Evolutionary conservation across 2,888 invertebrate genomes (phyloP), one percentile per base, ranked within the genome.

Genomic region (Melipona beecheii): DNA sequence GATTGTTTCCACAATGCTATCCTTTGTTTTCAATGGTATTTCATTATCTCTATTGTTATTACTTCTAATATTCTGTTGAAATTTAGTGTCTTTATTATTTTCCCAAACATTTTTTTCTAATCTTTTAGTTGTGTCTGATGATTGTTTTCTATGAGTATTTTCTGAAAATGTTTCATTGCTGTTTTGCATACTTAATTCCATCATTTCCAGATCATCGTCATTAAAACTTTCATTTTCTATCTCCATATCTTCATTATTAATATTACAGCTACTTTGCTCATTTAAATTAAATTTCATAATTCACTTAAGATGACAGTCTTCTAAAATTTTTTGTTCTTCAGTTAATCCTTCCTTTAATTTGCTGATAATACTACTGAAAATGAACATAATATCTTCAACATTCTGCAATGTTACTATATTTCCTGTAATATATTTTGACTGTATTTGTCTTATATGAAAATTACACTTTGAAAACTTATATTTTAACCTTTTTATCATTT

Each of bases 271-370:
- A 73, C 24, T 0, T n/a, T 65, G 31, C 15, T n/a, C 4, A 24
- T 50, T 24, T 27, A 17, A 60, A 64, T 11, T 15, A 49, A 5
- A 4, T 52, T 19, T 64, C 43, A 43, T 43, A 21, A 11, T 31
- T 9, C 27, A n/a, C 17, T 21, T 17, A 36, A 13, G 2, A 15
- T 56, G 74, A 19, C 0, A 49, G 5, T 15, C n/a, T 66, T 6
- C 62, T 24, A 65, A 74, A 24, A 36, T 15, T 9, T 70, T 19
- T 50, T 83, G 68, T 11, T 70, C n/a, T 5, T 54, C 27, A 4
- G 19, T 54, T 24, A 83, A 13, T n/a, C 77, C 70, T 17, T 70
- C n/a, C 15, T 66, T 81, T 9, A 77, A 54, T 49, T 77, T 71
- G 19, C 50, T 60, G 50, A 83, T 70, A 1, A 77, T 54, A 4